Conservation (phyloP, 1,140 invertebrate species). For the Brachionus angularis region DNA sequence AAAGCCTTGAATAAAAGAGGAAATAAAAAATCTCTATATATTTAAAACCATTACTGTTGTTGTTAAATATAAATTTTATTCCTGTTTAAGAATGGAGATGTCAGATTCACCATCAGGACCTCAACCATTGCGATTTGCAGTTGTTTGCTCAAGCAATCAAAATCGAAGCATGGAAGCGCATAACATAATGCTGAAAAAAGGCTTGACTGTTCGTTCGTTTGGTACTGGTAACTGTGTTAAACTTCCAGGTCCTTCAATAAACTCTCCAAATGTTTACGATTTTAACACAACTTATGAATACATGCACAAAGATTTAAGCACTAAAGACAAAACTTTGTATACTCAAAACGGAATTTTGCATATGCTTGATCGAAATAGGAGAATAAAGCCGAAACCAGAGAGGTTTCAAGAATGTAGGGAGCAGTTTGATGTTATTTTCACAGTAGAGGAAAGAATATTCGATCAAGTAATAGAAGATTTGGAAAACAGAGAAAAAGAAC, state of each 20-base stretch:
- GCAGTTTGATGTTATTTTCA: slow-evolving; percentile 92
- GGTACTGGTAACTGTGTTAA: slow-evolving; percentile 92
- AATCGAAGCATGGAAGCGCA: slow-evolving; percentile 99
- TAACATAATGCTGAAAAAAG: slow-evolving; percentile 91
- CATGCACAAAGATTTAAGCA: slow-evolving; percentile 88
- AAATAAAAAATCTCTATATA: slow-evolving; percentile 31
- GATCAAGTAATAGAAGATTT: slow-evolving; percentile 73
- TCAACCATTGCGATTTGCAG: slow-evolving; percentile 65
- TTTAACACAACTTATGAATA: slow-evolving; percentile 90
- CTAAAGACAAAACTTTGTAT: slow-evolving; percentile 66
- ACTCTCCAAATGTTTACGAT: slow-evolving; percentile 95
- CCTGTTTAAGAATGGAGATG: not conserved
- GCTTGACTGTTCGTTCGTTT: slow-evolving; percentile 90
- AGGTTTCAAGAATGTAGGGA: slow-evolving; percentile 84
- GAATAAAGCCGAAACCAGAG: slow-evolving; percentile 90
- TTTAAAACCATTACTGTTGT: too few relatives aligned
- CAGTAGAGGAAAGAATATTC: slow-evolving; percentile 96
- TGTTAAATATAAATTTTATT: not conserved
- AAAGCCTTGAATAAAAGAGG: too few relatives aligned
- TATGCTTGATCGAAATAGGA: slow-evolving; percentile 93
- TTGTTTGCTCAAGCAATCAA: slow-evolving; percentile 98
- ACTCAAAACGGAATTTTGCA: slow-evolving; percentile 97
- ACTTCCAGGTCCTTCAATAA: slow-evolving; percentile 84
- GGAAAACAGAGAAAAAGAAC: slow-evolving; percentile 15
- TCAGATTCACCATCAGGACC: not conserved